Evolutionary conservation across 2,113 vertebrate genomes (phyloP).

Genomic region (Festucalex cinctus): DNA sequence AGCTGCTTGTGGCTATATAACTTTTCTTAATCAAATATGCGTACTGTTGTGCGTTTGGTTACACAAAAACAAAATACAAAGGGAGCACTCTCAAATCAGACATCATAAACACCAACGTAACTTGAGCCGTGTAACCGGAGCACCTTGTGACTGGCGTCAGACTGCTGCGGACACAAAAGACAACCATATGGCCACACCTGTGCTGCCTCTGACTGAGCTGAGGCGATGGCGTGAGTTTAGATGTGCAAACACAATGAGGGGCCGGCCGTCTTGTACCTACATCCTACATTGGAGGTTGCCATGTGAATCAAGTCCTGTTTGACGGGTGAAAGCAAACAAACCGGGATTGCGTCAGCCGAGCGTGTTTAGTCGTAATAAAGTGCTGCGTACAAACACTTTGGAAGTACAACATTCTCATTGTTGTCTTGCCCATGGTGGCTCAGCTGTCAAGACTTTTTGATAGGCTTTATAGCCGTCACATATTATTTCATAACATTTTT

Average conservation of each 20-base stretch:
- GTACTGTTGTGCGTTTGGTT: neutral
- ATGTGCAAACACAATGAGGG: neutral
- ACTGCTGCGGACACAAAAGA: conserved; percentile 1
- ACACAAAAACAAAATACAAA: neutral
- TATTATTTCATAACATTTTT: no score
- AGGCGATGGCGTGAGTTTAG: conserved; percentile 3
- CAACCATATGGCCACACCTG: conserved; percentile 25
- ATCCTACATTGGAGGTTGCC: neutral
- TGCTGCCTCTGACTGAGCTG: neutral
- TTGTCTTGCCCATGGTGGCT: no score
- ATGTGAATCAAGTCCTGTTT: neutral
- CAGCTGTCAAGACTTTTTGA: no score
- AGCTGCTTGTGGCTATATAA: neutral
- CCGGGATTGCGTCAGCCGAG: conserved; percentile 7
- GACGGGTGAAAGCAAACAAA: neutral
- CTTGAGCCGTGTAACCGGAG: conserved; percentile 42
- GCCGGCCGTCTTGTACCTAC: conserved; percentile 2
- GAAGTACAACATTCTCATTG: neutral
- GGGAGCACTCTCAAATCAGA: conserved; percentile 2
- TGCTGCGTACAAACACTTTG: neutral
- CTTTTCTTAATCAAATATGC: neutral
- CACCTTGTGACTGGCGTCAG: conserved; percentile 34
- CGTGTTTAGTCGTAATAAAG: conserved; percentile 1
- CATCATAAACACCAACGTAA: conserved; percentile 17
- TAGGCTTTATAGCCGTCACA: no score